Evolutionary conservation across 2,888 invertebrate species (phyloP).

Genomic region (Limnephilus rhombicus): DNA sequence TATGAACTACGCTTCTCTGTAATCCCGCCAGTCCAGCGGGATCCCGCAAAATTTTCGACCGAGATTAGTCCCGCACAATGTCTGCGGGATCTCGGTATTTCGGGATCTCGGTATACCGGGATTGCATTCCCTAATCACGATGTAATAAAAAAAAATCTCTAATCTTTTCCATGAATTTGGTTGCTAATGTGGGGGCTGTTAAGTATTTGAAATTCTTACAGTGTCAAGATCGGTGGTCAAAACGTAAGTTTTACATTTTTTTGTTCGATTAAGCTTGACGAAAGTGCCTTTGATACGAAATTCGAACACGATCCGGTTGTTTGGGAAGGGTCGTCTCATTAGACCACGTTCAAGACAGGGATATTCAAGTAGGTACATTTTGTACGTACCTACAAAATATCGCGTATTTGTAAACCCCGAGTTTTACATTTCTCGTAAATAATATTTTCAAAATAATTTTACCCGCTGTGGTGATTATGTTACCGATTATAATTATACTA

Average conservation of each 20-base stretch:
- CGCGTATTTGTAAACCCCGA: not conserved
- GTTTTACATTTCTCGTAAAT: not conserved
- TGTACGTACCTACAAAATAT: not conserved
- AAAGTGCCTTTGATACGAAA: slow-evolving; percentile 52
- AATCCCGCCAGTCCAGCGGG: too few relatives aligned
- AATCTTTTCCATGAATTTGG: not conserved
- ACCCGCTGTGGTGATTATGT: not conserved
- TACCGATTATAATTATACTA: not conserved
- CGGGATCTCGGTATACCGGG: too few relatives aligned
- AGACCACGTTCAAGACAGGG: not conserved
- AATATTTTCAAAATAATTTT: not conserved
- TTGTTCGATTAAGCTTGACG: slow-evolving; percentile 31
- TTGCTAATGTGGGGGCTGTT: not conserved
- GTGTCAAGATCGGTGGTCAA: slow-evolving; percentile 17
- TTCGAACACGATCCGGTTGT: slow-evolving; percentile 33
- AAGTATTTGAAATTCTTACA: slow-evolving; percentile 13
- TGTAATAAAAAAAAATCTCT: too few relatives aligned
- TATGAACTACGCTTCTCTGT: too few relatives aligned
- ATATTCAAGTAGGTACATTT: not conserved
- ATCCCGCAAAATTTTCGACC: too few relatives aligned
- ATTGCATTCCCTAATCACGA: too few relatives aligned
- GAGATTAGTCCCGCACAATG: too few relatives aligned
- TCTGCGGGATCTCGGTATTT: too few relatives aligned
- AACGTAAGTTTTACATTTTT: not conserved
- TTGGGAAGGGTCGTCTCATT: not conserved